Conservation (phyloP, 92 coral and sea anemone species). For the Palythoa caribaeorum region DNA sequence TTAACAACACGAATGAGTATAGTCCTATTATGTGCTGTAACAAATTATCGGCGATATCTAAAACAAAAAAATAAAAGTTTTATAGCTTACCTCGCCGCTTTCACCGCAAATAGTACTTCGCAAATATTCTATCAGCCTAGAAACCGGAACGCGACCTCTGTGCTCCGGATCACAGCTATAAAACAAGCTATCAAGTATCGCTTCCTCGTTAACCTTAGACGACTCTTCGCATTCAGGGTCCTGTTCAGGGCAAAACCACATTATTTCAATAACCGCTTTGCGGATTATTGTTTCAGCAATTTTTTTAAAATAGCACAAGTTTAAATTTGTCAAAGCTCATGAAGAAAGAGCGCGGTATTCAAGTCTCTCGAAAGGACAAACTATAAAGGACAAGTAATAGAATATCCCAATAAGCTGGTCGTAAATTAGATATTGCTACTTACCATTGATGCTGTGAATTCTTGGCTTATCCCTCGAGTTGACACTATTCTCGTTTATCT, state of each 20-base stretch:
- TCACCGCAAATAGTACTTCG: conserved; percentile 88
- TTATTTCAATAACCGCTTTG: background rate
- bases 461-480: background rate
- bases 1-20: background rate
- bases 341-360: conserved; percentile 35
- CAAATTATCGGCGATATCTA: background rate
- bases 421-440: background rate
- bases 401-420: background rate
- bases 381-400: background rate
- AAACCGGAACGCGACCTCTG: conserved; percentile 87
- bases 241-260: conserved; percentile 45
- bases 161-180: conserved; percentile 85
- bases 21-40: background rate
- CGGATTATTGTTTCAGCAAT: background rate
- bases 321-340: background rate
- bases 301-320: background rate
- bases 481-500: conserved; percentile 16
- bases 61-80: background rate
- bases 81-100: conserved; percentile 70
- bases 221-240: conserved; percentile 63
- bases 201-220: conserved; percentile 81
- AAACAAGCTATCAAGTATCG: conserved; percentile 89
- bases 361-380: background rate
- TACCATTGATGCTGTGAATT: conserved; percentile 35
- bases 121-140: conserved; percentile 88